A percentile compares a stretch with the other conserved stretches of the same genome.
Evolutionary conservation across 2,888 invertebrate species (phyloP).

Genomic region (Callyntrura guangdongensis): DNA sequence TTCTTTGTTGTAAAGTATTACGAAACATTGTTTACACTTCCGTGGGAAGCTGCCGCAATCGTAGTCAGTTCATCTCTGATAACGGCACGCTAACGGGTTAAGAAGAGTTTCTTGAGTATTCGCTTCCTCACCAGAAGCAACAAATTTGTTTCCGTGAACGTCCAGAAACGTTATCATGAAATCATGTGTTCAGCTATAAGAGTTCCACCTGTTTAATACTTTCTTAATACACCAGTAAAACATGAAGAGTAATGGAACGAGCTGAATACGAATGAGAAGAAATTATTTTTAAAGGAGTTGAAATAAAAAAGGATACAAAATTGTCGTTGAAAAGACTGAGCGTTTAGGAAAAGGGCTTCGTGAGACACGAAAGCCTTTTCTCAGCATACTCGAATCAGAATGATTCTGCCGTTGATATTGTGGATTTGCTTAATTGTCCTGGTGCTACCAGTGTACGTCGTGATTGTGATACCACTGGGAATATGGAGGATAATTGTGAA

Average conservation of each 20-base stretch:
- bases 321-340: slow-evolving; percentile 35
- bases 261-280: slow-evolving; percentile 26
- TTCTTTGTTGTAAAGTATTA: slow-evolving; percentile 8
- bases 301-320: background rate
- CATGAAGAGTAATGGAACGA: slow-evolving; percentile 67
- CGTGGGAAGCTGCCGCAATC: slow-evolving; percentile 12
- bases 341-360: slow-evolving; percentile 32
- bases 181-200: background rate
- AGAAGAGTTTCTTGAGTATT: background rate
- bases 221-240: background rate
- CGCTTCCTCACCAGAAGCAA: background rate
- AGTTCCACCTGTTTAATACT: background rate
- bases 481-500: slow-evolving; percentile 83
- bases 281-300: background rate
- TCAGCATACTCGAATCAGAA: slow-evolving; percentile 63
- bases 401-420: slow-evolving; percentile 83
- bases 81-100: slow-evolving; percentile 2
- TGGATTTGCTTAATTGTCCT: slow-evolving; percentile 83
- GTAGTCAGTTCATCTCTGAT: slow-evolving; percentile 25
- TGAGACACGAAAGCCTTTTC: slow-evolving; percentile 47
- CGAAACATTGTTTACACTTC: slow-evolving; percentile 35
- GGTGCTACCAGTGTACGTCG: slow-evolving; percentile 80
- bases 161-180: slow-evolving; percentile 25
- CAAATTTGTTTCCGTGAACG: slow-evolving; percentile 12
- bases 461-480: slow-evolving; percentile 80